These are phyloP conservation scores for Microplitis manilae DNA, from an alignment of 2,888 invertebrate genomes.

Conservation along the genomic window DNA sequence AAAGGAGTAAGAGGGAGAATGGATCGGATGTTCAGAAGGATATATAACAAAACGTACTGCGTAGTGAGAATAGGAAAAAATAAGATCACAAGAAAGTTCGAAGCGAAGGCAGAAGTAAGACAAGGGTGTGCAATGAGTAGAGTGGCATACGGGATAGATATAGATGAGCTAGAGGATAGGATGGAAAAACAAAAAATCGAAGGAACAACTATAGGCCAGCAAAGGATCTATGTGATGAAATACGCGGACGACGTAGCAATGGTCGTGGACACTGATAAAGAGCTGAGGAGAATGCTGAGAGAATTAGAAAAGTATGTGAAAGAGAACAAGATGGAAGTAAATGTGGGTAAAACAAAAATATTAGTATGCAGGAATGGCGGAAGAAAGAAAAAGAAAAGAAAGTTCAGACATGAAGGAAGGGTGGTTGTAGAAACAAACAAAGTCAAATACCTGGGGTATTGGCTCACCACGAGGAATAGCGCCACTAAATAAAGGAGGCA, in stretches of 20 bases:
- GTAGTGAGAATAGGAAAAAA: background rate
- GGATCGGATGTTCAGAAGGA: background rate
- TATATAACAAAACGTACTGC: background rate
- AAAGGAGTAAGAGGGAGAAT: background rate
- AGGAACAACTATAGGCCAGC: conserved; percentile 22
- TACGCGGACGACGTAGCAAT: conserved; percentile 15
- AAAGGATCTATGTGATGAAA: background rate
- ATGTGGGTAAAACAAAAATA: no score
- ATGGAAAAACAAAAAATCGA: background rate
- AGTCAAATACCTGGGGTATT: conserved; percentile 1
- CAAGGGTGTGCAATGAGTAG: conserved; percentile 20
- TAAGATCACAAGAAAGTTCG: background rate
- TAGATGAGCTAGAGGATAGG: conserved; percentile 12
- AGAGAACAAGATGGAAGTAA: no score
- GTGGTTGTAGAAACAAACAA: background rate
- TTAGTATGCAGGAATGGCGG: conserved; percentile 14
- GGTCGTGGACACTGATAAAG: background rate
- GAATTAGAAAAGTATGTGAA: background rate
- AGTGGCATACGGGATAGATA: conserved; percentile 3
- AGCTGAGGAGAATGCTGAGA: conserved; percentile 13
- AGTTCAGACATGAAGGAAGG: background rate
- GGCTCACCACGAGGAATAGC: background rate
- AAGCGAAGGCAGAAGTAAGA: conserved; percentile 5
- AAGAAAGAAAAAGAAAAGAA: background rate
- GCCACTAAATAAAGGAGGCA: background rate